These are phyloP conservation scores for Drosophila anomelani DNA, from an alignment of 2,888 invertebrate species.

Conservation along the genomic window DNA sequence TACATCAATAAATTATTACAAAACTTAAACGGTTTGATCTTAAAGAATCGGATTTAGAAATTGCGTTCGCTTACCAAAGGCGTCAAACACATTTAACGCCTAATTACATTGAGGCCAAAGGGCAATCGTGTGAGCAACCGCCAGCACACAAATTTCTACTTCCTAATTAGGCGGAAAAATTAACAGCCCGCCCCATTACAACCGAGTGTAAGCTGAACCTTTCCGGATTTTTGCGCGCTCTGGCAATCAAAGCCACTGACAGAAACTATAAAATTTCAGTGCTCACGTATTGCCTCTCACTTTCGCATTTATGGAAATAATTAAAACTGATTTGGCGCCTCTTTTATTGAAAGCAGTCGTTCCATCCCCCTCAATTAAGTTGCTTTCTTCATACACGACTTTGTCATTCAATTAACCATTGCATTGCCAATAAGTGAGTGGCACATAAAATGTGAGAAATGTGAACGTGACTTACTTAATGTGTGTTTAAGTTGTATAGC, in stretches of 20 bases:
- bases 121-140: conserved; percentile 19
- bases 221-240: conserved; percentile 40
- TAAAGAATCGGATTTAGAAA: background rate
- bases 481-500: conserved; percentile 1
- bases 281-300: conserved; percentile 54
- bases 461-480: conserved; percentile 55
- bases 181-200: background rate
- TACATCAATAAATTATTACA: background rate
- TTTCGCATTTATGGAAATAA: conserved; percentile 66
- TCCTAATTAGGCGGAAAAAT: conserved; percentile 60
- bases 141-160: conserved; percentile 27
- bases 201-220: background rate
- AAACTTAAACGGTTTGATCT: background rate
- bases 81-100: conserved; percentile 53
- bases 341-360: conserved; percentile 42
- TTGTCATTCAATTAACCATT: conserved; percentile 64
- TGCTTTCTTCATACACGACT: conserved; percentile 52
- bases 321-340: conserved; percentile 68
- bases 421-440: conserved; percentile 38
- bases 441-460: conserved; percentile 39
- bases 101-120: conserved; percentile 47
- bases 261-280: conserved; percentile 48
- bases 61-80: conserved; percentile 7
- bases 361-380: conserved; percentile 33
- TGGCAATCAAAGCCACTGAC: conserved; percentile 59